Conservation (phyloP, 2,797 vertebrate genomes). For the Rhynchonycteris naso region DNA sequence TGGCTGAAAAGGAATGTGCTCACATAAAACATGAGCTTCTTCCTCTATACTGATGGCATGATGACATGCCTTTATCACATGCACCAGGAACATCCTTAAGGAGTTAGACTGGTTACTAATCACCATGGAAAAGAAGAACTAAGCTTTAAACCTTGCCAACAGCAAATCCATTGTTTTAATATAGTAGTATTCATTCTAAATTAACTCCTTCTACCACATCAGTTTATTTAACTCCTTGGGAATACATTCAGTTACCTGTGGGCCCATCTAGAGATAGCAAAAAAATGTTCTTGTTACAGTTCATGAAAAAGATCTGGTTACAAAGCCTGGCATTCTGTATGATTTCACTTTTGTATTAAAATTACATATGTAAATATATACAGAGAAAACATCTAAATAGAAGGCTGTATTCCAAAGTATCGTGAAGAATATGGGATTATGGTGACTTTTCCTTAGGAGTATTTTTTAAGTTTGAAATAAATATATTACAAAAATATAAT, state of each 20-base stretch:
- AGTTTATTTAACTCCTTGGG: not conserved
- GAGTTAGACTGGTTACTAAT: not conserved
- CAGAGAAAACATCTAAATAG: not conserved
- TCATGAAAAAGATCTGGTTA: not conserved
- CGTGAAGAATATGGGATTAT: not conserved
- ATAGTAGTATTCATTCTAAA: not conserved
- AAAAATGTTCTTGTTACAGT: not conserved
- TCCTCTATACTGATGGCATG: not conserved
- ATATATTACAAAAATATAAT: not conserved
- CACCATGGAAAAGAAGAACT: not conserved
- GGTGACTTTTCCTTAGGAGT: not conserved
- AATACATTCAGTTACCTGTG: not conserved
- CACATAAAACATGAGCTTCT: not conserved
- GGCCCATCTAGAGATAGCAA: not conserved
- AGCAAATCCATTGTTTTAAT: not conserved
- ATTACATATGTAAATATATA: slow-evolving; percentile 14
- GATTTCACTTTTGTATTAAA: slow-evolving; percentile 25
- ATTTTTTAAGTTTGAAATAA: slow-evolving; percentile 3
- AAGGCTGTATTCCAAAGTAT: not conserved
- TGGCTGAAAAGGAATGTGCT: not conserved
- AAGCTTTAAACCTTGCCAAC: not conserved
- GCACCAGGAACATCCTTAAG: not conserved
- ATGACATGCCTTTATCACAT: not conserved
- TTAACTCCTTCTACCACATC: not conserved
- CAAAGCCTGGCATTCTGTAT: not conserved